Evolutionary conservation across 2,797 vertebrate genomes (phyloP).

Genomic region (Nothura maculosa): DNA sequence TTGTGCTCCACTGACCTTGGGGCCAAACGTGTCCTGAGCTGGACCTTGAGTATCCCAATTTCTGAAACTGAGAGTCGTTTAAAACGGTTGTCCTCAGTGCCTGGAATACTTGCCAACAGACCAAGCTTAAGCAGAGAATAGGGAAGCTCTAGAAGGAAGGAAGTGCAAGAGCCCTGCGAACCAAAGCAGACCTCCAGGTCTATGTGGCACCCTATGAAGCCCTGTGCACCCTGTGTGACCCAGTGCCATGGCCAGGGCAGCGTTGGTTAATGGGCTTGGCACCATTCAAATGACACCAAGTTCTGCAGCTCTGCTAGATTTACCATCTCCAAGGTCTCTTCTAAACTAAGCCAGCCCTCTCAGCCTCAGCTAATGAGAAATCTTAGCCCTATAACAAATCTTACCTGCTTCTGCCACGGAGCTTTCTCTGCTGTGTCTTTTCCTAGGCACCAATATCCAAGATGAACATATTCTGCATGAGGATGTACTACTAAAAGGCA

Average conservation of each 20-base stretch:
- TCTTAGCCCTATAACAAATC: not conserved
- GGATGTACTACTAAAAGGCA: not conserved
- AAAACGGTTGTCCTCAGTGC: not conserved
- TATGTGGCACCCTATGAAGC: not conserved
- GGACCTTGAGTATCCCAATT: not conserved
- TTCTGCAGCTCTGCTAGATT: not conserved
- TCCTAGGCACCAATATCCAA: not conserved
- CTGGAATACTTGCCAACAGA: not conserved
- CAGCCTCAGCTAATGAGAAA: not conserved
- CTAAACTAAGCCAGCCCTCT: not conserved
- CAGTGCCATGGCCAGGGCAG: accelerated
- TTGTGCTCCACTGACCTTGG: not conserved
- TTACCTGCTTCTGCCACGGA: not conserved
- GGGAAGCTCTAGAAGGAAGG: not conserved
- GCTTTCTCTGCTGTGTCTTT: not conserved
- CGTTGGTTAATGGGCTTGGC: not conserved
- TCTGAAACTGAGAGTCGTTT: accelerated
- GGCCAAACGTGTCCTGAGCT: not conserved
- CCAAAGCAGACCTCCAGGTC: not conserved
- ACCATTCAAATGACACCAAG: not conserved
- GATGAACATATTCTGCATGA: not conserved
- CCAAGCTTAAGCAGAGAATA: not conserved
- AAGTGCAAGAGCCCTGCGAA: not conserved
- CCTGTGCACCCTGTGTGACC: not conserved
- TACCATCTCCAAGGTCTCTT: not conserved